Evolutionary conservation across 2,113 vertebrate genomes (phyloP), one percentile per base, ranked within the genome.

Genomic region (Platichthys flesus): DNA sequence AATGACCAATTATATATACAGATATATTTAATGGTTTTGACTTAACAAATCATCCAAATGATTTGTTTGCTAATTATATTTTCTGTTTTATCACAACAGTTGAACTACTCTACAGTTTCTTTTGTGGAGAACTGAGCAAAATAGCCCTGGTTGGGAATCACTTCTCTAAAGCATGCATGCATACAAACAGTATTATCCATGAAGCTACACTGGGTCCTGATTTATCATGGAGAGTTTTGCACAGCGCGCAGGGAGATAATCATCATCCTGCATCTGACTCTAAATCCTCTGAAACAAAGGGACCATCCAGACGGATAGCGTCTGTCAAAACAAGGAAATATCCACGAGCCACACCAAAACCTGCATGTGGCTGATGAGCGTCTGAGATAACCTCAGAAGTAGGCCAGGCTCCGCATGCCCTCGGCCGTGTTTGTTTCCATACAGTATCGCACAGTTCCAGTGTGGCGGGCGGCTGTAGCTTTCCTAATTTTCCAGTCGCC

Each of bases 271-370:
- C 23, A 60, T 75, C 57, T 71, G 64, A 76, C 76, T 67, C 18
- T 4, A 49, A 82, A 45, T 84, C 80, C 60, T 79, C 60, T 88
- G 35, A 86, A 88, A 91, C 86, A 91, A 90, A 90, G 68, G 61
- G 42, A 73, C 45, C 23, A 65, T 79, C 67, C 74, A 57, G 57
- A 58, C 49, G 52, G 60, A 76, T 68, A 51, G 55, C 21, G 60
- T 82, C 73, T 89, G 74, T 88, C 78, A 90, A 85, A 91, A 92
- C 89, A 91, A 84, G 88, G 88, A 87, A 91, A 58, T 9, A 58
- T 58, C 42, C 7, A 26, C 2, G 9, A 28, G 37, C 37, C 21
- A 8, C 15, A 57, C 54, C n/a, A 16, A 51, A 45, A 42, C 65
- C 51, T 45, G 67, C 37, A 9, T 76, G 58, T 0, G 2, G 45